Conservation (phyloP, 1,140 invertebrate species). For the Drosophila ironensis region DNA sequence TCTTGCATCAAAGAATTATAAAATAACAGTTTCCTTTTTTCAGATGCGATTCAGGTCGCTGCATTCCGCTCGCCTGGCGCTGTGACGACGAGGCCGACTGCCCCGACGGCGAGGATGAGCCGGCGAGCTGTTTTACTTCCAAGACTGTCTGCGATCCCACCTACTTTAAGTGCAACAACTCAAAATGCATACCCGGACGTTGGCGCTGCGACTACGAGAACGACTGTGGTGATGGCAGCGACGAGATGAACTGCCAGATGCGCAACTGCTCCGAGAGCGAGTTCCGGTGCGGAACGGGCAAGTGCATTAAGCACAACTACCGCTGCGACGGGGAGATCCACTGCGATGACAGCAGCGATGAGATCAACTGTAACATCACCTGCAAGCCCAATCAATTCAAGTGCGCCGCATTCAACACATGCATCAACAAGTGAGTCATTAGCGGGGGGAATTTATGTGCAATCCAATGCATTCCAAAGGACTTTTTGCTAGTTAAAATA, state of each 20-base stretch:
- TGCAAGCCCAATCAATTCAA: conserved; percentile 82
- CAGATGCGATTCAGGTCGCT: conserved; percentile 86
- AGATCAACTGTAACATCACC: conserved; percentile 82
- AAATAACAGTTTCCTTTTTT: not conserved
- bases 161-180: conserved; percentile 87
- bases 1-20: not conserved
- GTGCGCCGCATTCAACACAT: conserved; percentile 85
- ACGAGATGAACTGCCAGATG: conserved; percentile 87
- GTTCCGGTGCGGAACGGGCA: conserved; percentile 87
- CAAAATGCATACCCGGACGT: conserved; percentile 87
- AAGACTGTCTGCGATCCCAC: conserved; percentile 87
- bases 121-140: conserved; percentile 83
- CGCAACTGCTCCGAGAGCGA: conserved; percentile 88
- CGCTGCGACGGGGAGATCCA: conserved; percentile 88
- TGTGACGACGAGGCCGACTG: conserved; percentile 91
- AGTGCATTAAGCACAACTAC: conserved; percentile 86
- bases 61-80: conserved; percentile 91
- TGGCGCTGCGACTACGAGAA: conserved; percentile 93
- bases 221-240: conserved; percentile 89
- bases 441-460: not conserved
- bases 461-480: not conserved
- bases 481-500: no score
- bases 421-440: conserved; percentile 84
- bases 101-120: conserved; percentile 87
- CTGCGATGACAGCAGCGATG: conserved; percentile 90